Conservation (phyloP, 2,797 vertebrate species). For the Coregonus suidteri region DNA sequence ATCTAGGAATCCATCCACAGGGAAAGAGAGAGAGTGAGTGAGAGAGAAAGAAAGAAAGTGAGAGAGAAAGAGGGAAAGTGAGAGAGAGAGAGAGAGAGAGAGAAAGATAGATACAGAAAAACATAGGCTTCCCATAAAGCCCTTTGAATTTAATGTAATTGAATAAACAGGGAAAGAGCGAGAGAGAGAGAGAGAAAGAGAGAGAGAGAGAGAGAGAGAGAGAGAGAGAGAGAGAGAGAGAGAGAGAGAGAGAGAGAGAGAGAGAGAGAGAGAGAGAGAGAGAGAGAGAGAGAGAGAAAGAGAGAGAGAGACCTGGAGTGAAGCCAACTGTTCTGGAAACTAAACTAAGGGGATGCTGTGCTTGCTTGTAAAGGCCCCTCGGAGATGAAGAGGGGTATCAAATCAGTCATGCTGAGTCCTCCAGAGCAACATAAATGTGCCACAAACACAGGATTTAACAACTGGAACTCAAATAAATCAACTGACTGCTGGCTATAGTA, state of each 20-base stretch:
- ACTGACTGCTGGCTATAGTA: slow-evolving; percentile 47
- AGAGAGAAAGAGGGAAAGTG: slow-evolving; percentile 5
- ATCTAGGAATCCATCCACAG: too few relatives aligned
- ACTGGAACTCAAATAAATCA: slow-evolving; percentile 54
- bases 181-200: too few relatives aligned
- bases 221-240: slow-evolving; percentile 16
- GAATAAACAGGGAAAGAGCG: too few relatives aligned
- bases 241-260: slow-evolving; percentile 7
- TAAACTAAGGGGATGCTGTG: slow-evolving; percentile 35
- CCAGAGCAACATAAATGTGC: slow-evolving; percentile 68
- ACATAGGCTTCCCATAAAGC: too few relatives aligned
- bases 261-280: too few relatives aligned
- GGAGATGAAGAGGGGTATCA: slow-evolving; percentile 52
- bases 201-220: too few relatives aligned
- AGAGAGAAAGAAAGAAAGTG: slow-evolving; percentile 18
- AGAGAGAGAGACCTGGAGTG: slow-evolving; percentile 45
- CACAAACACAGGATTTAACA: slow-evolving; percentile 68
- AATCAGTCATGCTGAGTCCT: slow-evolving; percentile 49
- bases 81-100: too few relatives aligned
- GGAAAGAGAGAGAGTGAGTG: too few relatives aligned
- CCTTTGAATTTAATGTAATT: too few relatives aligned
- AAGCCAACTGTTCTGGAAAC: slow-evolving; percentile 63
- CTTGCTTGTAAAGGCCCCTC: slow-evolving; percentile 51
- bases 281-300: too few relatives aligned
- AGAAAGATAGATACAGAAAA: not conserved